These are phyloP conservation scores for Drosophila lacertosa DNA, from an alignment of 1,140 invertebrate species.

Conservation along the genomic window DNA sequence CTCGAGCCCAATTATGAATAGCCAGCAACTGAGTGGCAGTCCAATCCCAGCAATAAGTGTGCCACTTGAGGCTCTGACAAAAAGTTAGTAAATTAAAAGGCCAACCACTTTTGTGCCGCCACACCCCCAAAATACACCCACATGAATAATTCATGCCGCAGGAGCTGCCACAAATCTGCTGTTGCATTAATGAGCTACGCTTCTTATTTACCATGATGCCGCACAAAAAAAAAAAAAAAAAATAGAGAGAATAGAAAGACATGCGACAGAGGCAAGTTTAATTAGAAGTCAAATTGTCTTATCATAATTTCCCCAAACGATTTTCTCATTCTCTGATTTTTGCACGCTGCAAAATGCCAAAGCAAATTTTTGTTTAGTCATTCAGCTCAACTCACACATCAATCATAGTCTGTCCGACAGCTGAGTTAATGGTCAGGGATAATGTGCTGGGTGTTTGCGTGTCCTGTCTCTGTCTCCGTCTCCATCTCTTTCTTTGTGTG, in stretches of 20 bases:
- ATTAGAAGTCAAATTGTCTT: constrained; percentile 78
- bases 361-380: constrained; percentile 78
- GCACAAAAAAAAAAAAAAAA: constrained; percentile 51
- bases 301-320: constrained; percentile 63
- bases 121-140: constrained; percentile 36
- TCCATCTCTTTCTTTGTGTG: too few species aligned
- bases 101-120: constrained; percentile 21
- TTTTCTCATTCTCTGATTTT: constrained; percentile 60
- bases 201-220: constrained; percentile 79
- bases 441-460: constrained; percentile 77
- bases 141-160: constrained; percentile 72
- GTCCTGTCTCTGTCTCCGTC: constrained; percentile 51
- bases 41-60: constrained; percentile 52
- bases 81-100: constrained; percentile 62
- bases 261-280: constrained; percentile 56
- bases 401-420: constrained; percentile 68
- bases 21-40: background rate
- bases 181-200: constrained; percentile 72
- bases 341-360: constrained; percentile 46
- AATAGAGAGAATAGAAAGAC: constrained; percentile 24
- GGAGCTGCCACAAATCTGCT: constrained; percentile 44
- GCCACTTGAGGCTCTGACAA: constrained; percentile 54
- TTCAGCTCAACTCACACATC: constrained; percentile 49
- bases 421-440: constrained; percentile 69
- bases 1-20: constrained; percentile 65